phyloP scores from a whole-genome alignment of 1,140 invertebrate genomes.

The Rhagoletis zephyria region DNA sequence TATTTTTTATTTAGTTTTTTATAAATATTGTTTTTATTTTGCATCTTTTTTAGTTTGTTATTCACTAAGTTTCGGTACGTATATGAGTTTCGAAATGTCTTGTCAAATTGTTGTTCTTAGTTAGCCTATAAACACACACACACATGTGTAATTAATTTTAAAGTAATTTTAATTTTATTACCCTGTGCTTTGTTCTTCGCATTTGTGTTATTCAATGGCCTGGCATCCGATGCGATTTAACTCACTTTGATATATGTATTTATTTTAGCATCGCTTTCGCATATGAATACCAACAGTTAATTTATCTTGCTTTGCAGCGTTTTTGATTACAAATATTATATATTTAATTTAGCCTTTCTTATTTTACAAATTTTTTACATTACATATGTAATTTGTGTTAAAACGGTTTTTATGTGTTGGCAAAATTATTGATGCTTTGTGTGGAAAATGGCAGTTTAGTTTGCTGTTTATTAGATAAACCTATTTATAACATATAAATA shows the following conservation, averaged over 20 bases:
- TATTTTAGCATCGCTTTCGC: background rate
- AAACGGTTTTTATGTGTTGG: too few relatives aligned
- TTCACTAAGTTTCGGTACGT: constrained; percentile 38
- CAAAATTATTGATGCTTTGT: background rate
- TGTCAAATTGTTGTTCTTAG: background rate
- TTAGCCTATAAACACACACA: background rate
- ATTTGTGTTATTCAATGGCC: background rate
- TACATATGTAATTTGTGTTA: too few relatives aligned
- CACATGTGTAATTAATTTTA: too few relatives aligned
- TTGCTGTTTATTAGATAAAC: background rate
- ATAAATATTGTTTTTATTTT: background rate
- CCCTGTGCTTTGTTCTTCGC: constrained; percentile 26
- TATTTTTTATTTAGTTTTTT: background rate
- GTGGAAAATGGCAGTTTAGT: background rate
- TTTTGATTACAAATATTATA: too few relatives aligned
- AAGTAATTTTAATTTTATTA: constrained; percentile 28
- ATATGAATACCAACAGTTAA: too few relatives aligned
- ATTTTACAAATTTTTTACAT: too few relatives aligned
- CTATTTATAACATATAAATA: background rate
- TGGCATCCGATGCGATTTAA: background rate
- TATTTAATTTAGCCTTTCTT: too few relatives aligned
- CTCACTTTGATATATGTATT: background rate
- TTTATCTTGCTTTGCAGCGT: too few relatives aligned
- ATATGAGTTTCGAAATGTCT: constrained; percentile 3
- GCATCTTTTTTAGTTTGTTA: background rate